These are phyloP conservation scores for Cranoglanis bouderius DNA, from an alignment of 2,113 vertebrate species.

Conservation along the genomic window DNA sequence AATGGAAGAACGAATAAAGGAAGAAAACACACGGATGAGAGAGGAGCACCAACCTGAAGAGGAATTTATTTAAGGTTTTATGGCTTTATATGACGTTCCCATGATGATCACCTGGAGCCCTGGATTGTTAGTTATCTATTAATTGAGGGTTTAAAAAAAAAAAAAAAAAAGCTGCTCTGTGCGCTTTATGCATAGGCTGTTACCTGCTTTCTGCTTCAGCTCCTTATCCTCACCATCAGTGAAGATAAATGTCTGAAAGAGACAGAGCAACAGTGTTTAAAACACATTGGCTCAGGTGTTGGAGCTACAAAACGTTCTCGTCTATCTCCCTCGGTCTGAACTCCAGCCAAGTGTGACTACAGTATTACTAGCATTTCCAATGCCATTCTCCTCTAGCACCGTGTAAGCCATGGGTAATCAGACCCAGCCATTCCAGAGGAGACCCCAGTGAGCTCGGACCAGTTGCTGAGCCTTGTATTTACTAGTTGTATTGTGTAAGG, in stretches of 20 bases:
- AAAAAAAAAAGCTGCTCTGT: background rate
- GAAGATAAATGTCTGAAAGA: conserved; percentile 90
- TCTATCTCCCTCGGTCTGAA: background rate
- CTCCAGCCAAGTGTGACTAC: background rate
- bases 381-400: background rate
- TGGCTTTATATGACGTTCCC: background rate
- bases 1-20: background rate
- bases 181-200: conserved; percentile 1
- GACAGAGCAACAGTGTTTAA: conserved; percentile 7
- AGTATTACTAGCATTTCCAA: background rate
- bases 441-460: no score
- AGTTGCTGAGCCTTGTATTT: no score
- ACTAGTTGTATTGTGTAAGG: no score
- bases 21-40: background rate
- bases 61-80: background rate
- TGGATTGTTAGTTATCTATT: background rate
- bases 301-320: background rate
- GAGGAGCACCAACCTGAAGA: background rate
- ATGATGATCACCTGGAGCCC: background rate
- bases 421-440: background rate
- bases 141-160: background rate
- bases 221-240: conserved; percentile 90
- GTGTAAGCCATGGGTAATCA: conserved; percentile 5
- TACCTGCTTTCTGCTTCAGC: conserved; percentile 81
- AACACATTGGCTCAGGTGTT: background rate